A percentile compares a stretch with the other conserved stretches of the same genome.
These are phyloP conservation scores for Pollachius pollachius DNA, from an alignment of 2,113 vertebrate species.

Conservation along the genomic window DNA sequence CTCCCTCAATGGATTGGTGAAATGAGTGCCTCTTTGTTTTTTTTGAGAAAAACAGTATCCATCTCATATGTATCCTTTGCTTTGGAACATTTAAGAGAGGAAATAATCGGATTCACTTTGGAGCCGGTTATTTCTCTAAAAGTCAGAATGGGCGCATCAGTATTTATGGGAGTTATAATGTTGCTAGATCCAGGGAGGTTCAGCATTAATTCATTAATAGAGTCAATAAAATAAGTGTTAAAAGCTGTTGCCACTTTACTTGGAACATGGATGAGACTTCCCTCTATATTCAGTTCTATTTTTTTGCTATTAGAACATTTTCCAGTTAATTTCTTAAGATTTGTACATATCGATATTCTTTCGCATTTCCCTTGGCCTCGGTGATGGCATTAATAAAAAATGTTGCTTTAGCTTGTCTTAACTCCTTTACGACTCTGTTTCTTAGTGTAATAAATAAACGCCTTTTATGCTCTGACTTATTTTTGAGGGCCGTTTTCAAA, in stretches of 20 bases:
- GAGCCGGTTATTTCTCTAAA: not conserved
- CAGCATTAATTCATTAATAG: not conserved
- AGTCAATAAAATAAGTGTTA: slow-evolving; percentile 1
- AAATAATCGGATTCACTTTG: not conserved
- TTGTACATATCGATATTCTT: too few species aligned
- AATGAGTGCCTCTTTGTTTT: too few species aligned
- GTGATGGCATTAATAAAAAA: not conserved
- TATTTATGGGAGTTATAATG: not conserved
- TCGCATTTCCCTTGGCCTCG: not conserved
- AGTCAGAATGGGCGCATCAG: not conserved
- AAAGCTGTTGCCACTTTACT: not conserved
- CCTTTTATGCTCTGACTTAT: not conserved
- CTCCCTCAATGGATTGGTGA: too few species aligned
- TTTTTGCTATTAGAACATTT: not conserved
- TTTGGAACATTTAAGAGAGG: too few species aligned
- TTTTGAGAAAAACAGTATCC: too few species aligned
- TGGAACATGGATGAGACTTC: not conserved
- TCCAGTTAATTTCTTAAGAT: not conserved
- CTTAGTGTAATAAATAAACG: not conserved
- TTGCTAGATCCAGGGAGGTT: not conserved
- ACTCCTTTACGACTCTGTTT: not conserved
- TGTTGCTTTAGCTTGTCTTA: not conserved
- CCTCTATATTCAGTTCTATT: not conserved
- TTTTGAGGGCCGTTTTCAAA: not conserved
- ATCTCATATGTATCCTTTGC: too few species aligned